A percentile compares a stretch with the other conserved stretches of the same genome.
phyloP scores from a whole-genome alignment of 2,888 invertebrate species.

The Strigamia crassipes region DNA sequence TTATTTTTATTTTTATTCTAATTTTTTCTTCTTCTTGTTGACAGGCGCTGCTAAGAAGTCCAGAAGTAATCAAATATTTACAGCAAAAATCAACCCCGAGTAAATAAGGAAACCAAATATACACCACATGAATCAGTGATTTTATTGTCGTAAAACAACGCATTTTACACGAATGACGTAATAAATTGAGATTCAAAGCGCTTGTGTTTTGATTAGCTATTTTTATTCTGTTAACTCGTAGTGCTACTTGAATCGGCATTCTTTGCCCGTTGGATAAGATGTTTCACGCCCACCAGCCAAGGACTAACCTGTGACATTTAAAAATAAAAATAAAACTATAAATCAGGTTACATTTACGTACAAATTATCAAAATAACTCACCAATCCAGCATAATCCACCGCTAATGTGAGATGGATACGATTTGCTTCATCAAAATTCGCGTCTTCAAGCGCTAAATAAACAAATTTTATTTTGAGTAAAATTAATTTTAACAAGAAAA shows the following conservation, averaged over 20 bases:
- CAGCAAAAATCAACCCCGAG: constrained; percentile 45
- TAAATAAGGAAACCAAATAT: neutral
- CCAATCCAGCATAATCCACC: constrained; percentile 41
- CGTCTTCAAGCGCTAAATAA: constrained; percentile 44
- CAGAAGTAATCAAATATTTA: constrained; percentile 48
- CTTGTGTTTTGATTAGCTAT: neutral
- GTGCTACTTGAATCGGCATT: neutral
- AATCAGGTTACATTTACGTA: neutral
- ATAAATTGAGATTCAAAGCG: neutral
- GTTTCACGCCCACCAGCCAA: constrained; percentile 48
- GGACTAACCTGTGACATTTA: constrained; percentile 44
- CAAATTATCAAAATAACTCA: neutral
- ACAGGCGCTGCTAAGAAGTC: constrained; percentile 47
- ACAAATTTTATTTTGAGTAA: neutral
- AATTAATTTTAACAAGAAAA: neutral
- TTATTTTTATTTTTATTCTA: neutral
- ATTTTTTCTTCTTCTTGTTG: neutral
- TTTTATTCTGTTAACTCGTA: neutral
- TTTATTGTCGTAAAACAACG: neutral
- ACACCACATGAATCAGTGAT: neutral
- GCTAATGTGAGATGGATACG: constrained; percentile 45
- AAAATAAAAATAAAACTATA: neutral
- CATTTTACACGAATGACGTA: neutral
- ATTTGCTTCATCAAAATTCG: constrained; percentile 41
- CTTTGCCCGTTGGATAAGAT: constrained; percentile 46